Evolutionary conservation across 2,888 invertebrate species (phyloP).

Genomic region (Ferdinandea cuprea): DNA sequence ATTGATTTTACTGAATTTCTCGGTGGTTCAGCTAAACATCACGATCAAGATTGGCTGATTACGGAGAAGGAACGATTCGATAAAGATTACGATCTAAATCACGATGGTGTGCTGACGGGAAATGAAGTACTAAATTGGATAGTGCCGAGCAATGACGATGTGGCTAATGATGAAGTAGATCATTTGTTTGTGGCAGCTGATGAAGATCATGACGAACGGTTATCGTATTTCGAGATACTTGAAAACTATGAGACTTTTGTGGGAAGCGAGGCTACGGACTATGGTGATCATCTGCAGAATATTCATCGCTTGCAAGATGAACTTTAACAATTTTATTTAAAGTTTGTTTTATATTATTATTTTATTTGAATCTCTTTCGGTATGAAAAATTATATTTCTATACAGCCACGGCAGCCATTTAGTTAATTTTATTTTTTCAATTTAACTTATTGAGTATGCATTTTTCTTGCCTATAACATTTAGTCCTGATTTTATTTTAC

Average conservation of each 20-base stretch:
- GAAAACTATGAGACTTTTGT: slow-evolving; percentile 94
- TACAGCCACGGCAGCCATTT: slow-evolving; percentile 39
- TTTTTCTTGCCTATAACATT: slow-evolving; percentile 11
- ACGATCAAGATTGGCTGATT: slow-evolving; percentile 89
- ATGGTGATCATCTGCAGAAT: slow-evolving; percentile 92
- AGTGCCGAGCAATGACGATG: slow-evolving; percentile 94
- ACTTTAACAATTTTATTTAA: slow-evolving; percentile 45
- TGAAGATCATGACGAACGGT: slow-evolving; percentile 91
- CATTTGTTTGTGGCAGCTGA: slow-evolving; percentile 95
- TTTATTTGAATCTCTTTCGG: slow-evolving; percentile 20
- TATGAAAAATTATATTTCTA: neutral
- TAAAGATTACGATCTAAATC: slow-evolving; percentile 91
- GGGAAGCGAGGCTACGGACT: slow-evolving; percentile 95
- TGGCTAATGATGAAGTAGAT: slow-evolving; percentile 94
- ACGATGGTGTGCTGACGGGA: slow-evolving; percentile 90
- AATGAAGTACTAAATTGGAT: slow-evolving; percentile 95
- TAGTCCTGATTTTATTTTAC: slow-evolving; percentile 19
- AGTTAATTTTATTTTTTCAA: slow-evolving; percentile 27
- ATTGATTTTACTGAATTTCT: slow-evolving; percentile 88
- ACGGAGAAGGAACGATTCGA: slow-evolving; percentile 93
- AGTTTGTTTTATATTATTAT: slow-evolving; percentile 16
- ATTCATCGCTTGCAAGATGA: slow-evolving; percentile 93
- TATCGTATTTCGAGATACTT: slow-evolving; percentile 92
- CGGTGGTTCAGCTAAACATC: slow-evolving; percentile 84
- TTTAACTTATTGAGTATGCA: slow-evolving; percentile 28